Conservation (phyloP, 2,797 vertebrate genomes). For the Pseudochaenichthys georgianus region DNA sequence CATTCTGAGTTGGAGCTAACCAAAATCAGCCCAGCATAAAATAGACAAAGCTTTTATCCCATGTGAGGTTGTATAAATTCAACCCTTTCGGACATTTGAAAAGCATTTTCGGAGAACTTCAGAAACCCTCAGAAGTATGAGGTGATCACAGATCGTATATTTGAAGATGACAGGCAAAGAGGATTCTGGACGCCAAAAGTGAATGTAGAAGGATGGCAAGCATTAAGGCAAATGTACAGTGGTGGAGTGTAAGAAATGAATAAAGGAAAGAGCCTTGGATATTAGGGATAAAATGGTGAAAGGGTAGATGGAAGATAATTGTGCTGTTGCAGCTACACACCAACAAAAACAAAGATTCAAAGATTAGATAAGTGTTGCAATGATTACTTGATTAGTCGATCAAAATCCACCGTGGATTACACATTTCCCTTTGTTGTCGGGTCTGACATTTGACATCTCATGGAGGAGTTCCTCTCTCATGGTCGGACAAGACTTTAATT, state of each 20-base stretch:
- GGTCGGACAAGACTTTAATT: too few species aligned
- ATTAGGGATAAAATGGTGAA: background rate
- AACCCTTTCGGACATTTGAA: constrained; percentile 31
- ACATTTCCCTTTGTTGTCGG: too few species aligned
- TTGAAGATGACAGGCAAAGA: background rate
- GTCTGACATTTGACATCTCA: too few species aligned
- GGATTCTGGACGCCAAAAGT: constrained; percentile 6
- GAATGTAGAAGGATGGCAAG: constrained; percentile 14
- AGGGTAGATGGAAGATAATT: background rate
- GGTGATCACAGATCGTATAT: constrained; percentile 17
- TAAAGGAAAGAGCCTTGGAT: background rate
- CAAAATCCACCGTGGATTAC: too few species aligned
- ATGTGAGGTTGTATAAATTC: constrained; percentile 44
- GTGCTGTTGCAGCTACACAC: background rate
- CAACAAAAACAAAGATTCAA: background rate
- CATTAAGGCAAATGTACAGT: constrained; percentile 1
- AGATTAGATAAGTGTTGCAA: background rate
- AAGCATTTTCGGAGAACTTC: constrained; percentile 20
- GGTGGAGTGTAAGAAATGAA: background rate
- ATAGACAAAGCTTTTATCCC: constrained; percentile 47
- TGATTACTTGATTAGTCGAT: background rate
- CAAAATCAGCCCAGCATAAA: constrained; percentile 31
- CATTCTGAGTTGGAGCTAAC: constrained; percentile 32
- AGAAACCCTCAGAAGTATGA: constrained; percentile 21
- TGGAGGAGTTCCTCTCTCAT: too few species aligned